A percentile compares a stretch with the other conserved stretches of the same genome.
Conservation (phyloP, 1,140 invertebrate genomes). For the Mylabris phalerata region DNA sequence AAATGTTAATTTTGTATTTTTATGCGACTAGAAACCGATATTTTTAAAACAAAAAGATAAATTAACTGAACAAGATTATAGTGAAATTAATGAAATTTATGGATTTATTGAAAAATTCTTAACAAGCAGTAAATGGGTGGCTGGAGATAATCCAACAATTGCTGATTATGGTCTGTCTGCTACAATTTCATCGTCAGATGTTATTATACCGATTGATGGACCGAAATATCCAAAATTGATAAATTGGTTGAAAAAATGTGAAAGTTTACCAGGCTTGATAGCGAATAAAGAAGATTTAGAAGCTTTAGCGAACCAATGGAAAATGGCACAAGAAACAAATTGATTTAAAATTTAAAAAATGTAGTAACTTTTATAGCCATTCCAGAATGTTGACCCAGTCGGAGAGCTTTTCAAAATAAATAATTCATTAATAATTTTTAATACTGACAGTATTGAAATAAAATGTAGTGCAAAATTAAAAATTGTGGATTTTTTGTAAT, state of each 20-base stretch:
- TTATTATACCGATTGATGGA: neutral
- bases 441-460: too few relatives aligned
- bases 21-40: neutral
- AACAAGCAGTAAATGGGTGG: constrained; percentile 22
- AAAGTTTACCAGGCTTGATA: constrained; percentile 2
- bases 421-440: too few relatives aligned
- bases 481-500: too few relatives aligned
- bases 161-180: constrained; percentile 43
- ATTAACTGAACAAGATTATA: neutral
- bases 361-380: too few relatives aligned
- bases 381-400: too few relatives aligned
- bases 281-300: neutral
- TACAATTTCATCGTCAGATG: constrained; percentile 1
- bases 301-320: too few relatives aligned
- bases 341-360: too few relatives aligned
- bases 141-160: constrained; percentile 45
- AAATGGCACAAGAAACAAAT: too few relatives aligned
- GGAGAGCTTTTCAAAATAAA: too few relatives aligned
- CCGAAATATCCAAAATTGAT: neutral
- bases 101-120: constrained; percentile 35
- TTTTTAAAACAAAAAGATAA: neutral
- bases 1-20: neutral
- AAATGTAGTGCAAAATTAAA: too few relatives aligned
- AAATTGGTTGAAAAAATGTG: neutral
- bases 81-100: constrained; percentile 27